A percentile compares a stretch with the other conserved stretches of the same genome.
Conservation (phyloP, 2,888 invertebrate species). For the Tipula unca region DNA sequence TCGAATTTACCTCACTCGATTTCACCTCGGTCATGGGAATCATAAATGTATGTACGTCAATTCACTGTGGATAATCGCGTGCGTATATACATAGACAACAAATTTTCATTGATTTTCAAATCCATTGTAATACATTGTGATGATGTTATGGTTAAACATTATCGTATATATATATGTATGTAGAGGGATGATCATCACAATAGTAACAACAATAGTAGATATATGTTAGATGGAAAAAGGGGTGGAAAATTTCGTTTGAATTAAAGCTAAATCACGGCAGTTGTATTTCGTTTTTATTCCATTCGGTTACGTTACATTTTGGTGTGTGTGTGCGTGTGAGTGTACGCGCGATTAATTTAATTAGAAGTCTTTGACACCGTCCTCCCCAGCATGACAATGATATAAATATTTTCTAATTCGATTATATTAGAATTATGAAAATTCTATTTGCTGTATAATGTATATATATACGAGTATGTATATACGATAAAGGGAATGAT, state of each 20-base stretch:
- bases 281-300: background rate
- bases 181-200: background rate
- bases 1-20: slow-evolving; percentile 15
- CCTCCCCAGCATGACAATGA: background rate
- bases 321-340: background rate
- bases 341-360: background rate
- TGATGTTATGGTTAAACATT: background rate
- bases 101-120: background rate
- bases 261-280: slow-evolving; percentile 14
- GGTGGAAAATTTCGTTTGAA: background rate
- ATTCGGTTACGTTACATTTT: background rate
- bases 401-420: background rate
- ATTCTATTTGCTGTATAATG: background rate
- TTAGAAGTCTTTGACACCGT: background rate
- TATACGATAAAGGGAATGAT: background rate
- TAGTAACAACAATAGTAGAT: background rate
- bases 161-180: background rate
- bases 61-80: background rate
- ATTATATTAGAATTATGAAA: background rate
- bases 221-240: background rate
- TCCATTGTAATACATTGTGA: background rate
- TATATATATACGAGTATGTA: too few species aligned
- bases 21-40: slow-evolving; percentile 19
- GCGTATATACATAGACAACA: background rate
- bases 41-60: too few species aligned